Conservation (phyloP, 1,140 invertebrate species). For the Leptonema lineaticorne region DNA sequence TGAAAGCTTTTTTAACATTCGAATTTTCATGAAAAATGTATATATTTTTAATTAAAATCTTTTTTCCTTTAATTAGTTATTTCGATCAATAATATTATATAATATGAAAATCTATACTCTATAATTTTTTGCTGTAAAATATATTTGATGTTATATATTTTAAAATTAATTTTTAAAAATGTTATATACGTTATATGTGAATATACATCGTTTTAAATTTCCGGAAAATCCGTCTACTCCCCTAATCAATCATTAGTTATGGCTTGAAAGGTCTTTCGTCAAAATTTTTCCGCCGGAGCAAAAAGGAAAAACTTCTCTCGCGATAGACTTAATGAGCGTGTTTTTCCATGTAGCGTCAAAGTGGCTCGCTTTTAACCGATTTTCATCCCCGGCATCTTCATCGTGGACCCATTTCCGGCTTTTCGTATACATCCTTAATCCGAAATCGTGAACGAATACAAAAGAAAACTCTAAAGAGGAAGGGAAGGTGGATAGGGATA, state of each 20-base stretch:
- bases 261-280: constrained; percentile 3
- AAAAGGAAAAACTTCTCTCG: neutral
- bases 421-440: constrained; percentile 1
- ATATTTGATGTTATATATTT: neutral
- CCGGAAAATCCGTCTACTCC: neutral
- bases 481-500: no score
- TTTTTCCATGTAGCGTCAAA: constrained; percentile 14
- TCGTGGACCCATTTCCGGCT: neutral
- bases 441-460: no score
- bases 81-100: no score
- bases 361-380: constrained; percentile 9
- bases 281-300: neutral
- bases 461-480: no score
- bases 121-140: neutral
- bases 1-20: no score
- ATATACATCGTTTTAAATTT: neutral
- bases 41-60: no score
- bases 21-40: no score
- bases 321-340: constrained; percentile 16
- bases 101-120: no score
- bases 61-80: no score
- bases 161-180: no score
- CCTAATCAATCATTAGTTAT: constrained; percentile 9
- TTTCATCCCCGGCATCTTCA: neutral
- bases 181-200: neutral